These are phyloP conservation scores for Micoletzkya japonica DNA, from an alignment of 2,888 invertebrate species.

Conservation along the genomic window DNA sequence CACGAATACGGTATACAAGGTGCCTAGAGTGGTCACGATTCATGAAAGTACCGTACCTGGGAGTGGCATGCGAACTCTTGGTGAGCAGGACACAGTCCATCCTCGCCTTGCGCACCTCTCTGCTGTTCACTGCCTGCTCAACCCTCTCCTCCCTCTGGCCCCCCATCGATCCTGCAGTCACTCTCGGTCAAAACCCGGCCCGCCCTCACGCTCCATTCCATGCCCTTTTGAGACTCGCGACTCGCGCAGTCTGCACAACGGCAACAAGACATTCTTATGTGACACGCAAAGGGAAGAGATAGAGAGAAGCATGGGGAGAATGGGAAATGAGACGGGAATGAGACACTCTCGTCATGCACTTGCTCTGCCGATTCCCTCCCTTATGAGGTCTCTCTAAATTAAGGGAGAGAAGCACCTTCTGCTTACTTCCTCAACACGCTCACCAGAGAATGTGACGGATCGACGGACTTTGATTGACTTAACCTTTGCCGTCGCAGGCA, in stretches of 20 bases:
- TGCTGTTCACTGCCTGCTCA: constrained; percentile 5
- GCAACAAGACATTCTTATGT: no score
- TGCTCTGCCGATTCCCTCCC: constrained; percentile 1
- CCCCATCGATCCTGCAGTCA: constrained; percentile 19
- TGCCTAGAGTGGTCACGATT: neutral
- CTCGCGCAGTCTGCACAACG: no score
- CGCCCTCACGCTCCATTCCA: no score
- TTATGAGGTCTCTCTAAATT: no score
- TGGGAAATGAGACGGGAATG: neutral
- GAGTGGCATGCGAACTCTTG: constrained; percentile 14
- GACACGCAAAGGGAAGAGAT: constrained; percentile 1
- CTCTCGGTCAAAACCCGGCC: constrained; percentile 12
- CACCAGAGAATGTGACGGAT: constrained; percentile 26
- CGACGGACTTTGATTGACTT: constrained; percentile 13
- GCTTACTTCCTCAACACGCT: neutral
- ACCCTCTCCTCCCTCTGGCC: constrained; percentile 15
- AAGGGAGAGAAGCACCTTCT: constrained; percentile 5
- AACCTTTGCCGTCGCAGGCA: constrained; percentile 1
- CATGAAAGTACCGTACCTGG: constrained; percentile 1
- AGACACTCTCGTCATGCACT: neutral
- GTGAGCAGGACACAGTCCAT: constrained; percentile 26
- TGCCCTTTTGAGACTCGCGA: no score
- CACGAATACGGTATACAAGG: constrained; percentile 1
- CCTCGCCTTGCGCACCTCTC: constrained; percentile 10
- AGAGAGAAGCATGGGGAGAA: constrained; percentile 6